Conservation (phyloP, 2,797 vertebrate species). For the Pantherophis alleghaniensis region DNA sequence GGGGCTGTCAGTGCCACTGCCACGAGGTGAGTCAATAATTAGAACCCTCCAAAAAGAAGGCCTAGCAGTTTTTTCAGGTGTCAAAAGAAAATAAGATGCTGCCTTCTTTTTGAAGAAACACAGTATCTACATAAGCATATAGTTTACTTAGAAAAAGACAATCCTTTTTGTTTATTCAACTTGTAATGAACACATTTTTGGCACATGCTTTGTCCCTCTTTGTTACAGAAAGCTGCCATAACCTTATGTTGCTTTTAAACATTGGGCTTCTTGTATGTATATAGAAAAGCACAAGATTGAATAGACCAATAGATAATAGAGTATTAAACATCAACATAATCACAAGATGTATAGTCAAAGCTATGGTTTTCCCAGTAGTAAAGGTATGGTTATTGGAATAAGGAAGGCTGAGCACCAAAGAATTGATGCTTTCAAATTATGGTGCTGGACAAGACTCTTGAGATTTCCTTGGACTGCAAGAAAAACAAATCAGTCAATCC, state of each 20-base stretch:
- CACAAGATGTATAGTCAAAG: background rate
- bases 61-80: too few relatives aligned
- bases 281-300: background rate
- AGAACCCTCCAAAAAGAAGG: too few relatives aligned
- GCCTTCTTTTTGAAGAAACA: too few relatives aligned
- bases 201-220: slow-evolving; percentile 18
- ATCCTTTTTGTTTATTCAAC: slow-evolving; percentile 15
- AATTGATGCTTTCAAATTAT: background rate
- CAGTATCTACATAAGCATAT: background rate
- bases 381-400: background rate
- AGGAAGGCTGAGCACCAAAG: background rate
- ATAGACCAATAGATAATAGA: background rate
- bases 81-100: too few relatives aligned
- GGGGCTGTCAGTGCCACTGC: too few relatives aligned
- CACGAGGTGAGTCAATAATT: too few relatives aligned
- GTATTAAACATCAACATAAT: background rate
- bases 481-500: background rate
- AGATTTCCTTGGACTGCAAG: background rate
- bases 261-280: slow-evolving; percentile 19
- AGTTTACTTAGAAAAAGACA: slow-evolving; percentile 15
- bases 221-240: slow-evolving; percentile 13
- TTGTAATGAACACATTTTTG: slow-evolving; percentile 37
- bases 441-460: background rate
- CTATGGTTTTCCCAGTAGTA: background rate
- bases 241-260: slow-evolving; percentile 8